Base-by-base conservation (phyloP, 2,888 invertebrate species). In the Eremobia ochroleuca region DNA sequence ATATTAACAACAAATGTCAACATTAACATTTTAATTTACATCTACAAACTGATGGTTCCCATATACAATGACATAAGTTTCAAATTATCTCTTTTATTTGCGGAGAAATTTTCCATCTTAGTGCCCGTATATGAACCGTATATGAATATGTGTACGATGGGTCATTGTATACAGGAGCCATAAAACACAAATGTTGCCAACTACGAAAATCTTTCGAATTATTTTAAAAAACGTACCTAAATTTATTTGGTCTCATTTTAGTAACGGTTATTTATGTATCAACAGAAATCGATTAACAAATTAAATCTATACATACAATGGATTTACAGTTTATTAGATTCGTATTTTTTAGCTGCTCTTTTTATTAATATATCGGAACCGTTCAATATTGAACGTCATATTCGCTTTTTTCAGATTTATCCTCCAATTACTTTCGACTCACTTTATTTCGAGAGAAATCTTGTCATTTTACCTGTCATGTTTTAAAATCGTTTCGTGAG, bases 201-300 rank as follows among this genome's bases (percentile, higher is more conserved):
- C 94, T 94, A 94, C 90, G 89, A 93, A 92, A 91, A 90, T 92
- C 88, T 76, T 82, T 77, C 77, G 84, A 89, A 86, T 85, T 90
- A 89, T 83, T 83, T 88, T 87, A 90, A 91, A 89, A 94, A 95
- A 94, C 93, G 90, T 95, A 96, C 94, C 96, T 96, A 96, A 94
- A 93, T 94, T 96, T 97, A 97, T 97, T 97, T 96, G 96, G 96
- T 96, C 96, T 96, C 96, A 93, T 95, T 95, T 95, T 96, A 96
- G 95, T 96, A 96, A 96, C 94, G 95, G 95, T 94, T 93, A 93
- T 82, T 86, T 90, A 92, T 91, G 91, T 87, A 89, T 91, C 76
- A 94, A 94, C 93, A 92, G 90, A 94, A 92, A 91, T 88, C 83
- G 88, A 90, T 88, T 86, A 88, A 87, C 82, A 84, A 88, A 88